phyloP scores from a whole-genome alignment of 2,113 vertebrate species.

The Lophotis ruficrista region DNA sequence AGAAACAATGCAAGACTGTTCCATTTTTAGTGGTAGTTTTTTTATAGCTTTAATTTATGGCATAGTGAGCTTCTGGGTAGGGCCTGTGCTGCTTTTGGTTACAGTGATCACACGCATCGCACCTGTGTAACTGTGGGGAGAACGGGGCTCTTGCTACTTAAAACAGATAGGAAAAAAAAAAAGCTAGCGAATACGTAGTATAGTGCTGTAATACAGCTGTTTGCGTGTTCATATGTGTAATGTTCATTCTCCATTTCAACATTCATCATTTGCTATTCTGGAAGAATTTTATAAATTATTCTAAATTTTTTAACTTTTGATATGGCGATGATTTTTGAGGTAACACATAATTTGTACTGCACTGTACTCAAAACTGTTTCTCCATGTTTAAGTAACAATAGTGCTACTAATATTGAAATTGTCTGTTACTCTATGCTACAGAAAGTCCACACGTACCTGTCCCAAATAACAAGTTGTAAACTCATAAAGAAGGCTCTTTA shows the following conservation, averaged over 20 bases:
- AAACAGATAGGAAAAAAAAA: background rate
- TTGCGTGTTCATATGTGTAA: background rate
- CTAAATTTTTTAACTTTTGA: conserved; percentile 72
- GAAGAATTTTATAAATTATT: conserved; percentile 49
- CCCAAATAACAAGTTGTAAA: background rate
- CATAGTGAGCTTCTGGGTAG: background rate
- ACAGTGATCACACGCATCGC: rapidly evolving
- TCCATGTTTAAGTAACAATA: conserved; percentile 44
- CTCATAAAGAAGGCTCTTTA: too few species aligned
- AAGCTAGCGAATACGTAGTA: background rate
- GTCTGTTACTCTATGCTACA: conserved; percentile 4
- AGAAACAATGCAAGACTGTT: background rate
- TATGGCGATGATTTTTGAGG: conserved; percentile 60
- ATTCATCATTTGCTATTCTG: conserved; percentile 7
- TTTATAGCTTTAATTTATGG: background rate
- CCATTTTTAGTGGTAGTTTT: background rate
- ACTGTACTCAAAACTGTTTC: conserved; percentile 31
- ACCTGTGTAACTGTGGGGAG: background rate
- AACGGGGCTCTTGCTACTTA: background rate
- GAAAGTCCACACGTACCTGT: background rate
- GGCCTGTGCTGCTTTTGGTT: background rate
- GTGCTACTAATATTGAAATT: conserved; percentile 22
- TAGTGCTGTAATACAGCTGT: background rate
- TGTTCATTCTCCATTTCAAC: background rate
- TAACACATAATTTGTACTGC: conserved; percentile 58